Evolutionary conservation across 2,797 vertebrate genomes (phyloP), one percentile per base, ranked within the genome.

Genomic region (Chloroceryle inda): DNA sequence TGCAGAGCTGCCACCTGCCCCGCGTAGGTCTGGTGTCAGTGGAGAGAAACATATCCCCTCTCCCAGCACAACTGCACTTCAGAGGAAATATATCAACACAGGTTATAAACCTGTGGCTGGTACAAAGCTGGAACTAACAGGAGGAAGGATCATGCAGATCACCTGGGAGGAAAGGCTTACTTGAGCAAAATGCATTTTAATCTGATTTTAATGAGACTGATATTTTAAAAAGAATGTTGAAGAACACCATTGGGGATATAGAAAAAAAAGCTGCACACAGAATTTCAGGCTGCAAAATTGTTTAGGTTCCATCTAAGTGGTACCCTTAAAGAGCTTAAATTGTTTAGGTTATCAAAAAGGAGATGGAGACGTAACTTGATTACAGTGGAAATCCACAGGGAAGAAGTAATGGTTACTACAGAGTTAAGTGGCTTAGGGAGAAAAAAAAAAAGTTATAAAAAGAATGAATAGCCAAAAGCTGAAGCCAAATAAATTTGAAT

Each of bases 101-200:
- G 50, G 33, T 40, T 47, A 45, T 11, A 83, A 80, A 67, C 8
- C 26, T 3, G 0, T 13, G 49, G 35, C 52, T 86, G 62, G 21
- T 47, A 47, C 50, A 59, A 72, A 52, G 55, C 0, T 1, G 84
- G 58, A 94, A 53, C n/a, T 49, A 50, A 35, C 44, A 73, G 0
- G 3, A 79, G 55, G 47, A 63, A 50, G 3, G 47, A 47, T 66
- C 35, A 20, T 53, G 66, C 29, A 84, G 50, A 84, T 86, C 72
- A 38, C 82, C 59, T 47, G 88, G 82, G 94, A 94, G 45, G 53
- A 13, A 50, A n/a, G 79, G 76, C 38, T 92, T 92, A 86, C 87
- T 71, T 95, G 59, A 63, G 74, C 45, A 95, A 92, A 96, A 95
- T 21, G 35, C 63, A 67, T 92, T 93, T 96, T 89, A 93, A 95